These are phyloP conservation scores for Pachycephala philippinensis DNA, from an alignment of 2,113 vertebrate species.

Conservation along the genomic window DNA sequence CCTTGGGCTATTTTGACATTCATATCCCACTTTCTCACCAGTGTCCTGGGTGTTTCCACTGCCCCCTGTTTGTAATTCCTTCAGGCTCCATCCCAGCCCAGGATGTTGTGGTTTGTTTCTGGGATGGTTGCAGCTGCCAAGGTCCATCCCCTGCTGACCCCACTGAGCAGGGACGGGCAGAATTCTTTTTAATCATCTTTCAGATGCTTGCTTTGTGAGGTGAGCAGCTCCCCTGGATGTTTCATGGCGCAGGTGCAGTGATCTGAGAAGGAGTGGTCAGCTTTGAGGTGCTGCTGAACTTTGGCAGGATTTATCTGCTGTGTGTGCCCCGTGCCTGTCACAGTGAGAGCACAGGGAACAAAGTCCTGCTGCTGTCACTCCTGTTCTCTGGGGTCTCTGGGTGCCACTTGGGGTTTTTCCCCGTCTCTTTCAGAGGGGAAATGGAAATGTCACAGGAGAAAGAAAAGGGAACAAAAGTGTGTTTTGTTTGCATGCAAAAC, in stretches of 20 bases:
- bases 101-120: not conserved
- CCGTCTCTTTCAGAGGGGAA: not conserved
- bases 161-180: not conserved
- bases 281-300: not conserved
- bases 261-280: not conserved
- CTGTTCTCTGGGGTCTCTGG: fast-evolving
- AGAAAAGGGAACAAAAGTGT: not conserved
- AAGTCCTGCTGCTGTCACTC: not conserved
- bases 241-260: not conserved
- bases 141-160: not conserved
- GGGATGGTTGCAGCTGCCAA: not conserved
- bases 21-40: fast-evolving
- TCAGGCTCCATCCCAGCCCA: not conserved
- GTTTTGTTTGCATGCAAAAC: not conserved
- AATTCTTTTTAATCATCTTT: not conserved
- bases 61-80: fast-evolving
- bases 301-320: not conserved
- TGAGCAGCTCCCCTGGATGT: not conserved
- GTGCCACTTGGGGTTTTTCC: fast-evolving
- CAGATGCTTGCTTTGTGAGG: not conserved
- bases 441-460: not conserved
- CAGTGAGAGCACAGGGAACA: not conserved
- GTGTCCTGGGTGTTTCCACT: fast-evolving
- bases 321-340: fast-evolving
- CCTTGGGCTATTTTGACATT: not conserved